These are phyloP conservation scores for Perognathus longimembris DNA, from an alignment of 2,113 vertebrate genomes.

Conservation along the genomic window DNA sequence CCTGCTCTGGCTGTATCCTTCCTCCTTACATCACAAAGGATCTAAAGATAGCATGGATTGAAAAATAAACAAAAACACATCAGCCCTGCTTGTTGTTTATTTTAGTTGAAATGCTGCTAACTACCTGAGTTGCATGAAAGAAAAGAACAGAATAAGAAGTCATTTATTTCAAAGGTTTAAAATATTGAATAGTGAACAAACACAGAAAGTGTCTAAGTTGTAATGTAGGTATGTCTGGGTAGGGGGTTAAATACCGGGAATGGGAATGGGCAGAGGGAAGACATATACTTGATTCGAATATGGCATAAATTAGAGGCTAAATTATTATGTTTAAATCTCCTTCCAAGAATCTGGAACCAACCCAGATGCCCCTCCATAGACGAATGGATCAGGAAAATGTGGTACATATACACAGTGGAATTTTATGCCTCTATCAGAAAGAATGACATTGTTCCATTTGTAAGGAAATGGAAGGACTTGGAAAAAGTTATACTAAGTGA, in stretches of 20 bases:
- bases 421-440: no score
- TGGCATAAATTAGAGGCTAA: constrained; percentile 19
- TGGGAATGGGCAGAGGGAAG: not conserved
- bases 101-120: constrained; percentile 8
- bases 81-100: not conserved
- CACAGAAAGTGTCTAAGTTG: not conserved
- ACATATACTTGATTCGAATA: constrained; percentile 55
- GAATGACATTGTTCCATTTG: no score
- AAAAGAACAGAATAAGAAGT: constrained; percentile 14
- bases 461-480: no score
- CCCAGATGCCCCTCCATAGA: no score
- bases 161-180: constrained; percentile 25
- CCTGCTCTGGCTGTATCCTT: not conserved
- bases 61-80: constrained; percentile 55
- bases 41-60: not conserved
- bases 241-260: not conserved
- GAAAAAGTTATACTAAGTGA: no score
- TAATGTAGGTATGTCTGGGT: not conserved
- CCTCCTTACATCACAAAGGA: constrained; percentile 3
- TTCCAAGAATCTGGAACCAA: no score
- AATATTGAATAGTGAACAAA: constrained; percentile 53
- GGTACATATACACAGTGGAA: no score
- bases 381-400: no score
- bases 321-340: constrained; percentile 46
- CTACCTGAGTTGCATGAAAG: not conserved